Evolutionary conservation across 2,888 invertebrate species (phyloP).

Genomic region (Pyrrhia umbra): DNA sequence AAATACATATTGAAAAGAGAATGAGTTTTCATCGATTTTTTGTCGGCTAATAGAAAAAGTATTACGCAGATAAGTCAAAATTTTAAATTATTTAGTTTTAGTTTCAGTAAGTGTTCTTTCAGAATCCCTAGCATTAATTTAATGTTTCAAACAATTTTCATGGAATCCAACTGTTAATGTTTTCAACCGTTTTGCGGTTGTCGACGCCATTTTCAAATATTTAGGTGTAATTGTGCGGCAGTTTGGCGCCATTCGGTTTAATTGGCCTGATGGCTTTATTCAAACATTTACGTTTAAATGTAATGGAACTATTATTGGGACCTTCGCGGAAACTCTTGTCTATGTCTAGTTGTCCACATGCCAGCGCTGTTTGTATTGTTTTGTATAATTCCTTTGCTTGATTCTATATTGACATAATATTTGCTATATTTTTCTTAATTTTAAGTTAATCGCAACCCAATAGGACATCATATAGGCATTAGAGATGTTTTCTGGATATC

Average conservation of each 20-base stretch:
- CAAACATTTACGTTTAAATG: slow-evolving; percentile 22
- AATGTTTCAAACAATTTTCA: slow-evolving; percentile 31
- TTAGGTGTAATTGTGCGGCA: slow-evolving; percentile 44
- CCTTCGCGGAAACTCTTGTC: slow-evolving; percentile 25
- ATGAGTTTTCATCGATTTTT: neutral
- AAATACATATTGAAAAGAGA: neutral
- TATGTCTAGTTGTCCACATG: neutral
- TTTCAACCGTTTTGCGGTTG: slow-evolving; percentile 21
- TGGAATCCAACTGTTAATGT: slow-evolving; percentile 31
- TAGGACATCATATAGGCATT: too few species aligned
- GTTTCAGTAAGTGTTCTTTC: slow-evolving; percentile 1
- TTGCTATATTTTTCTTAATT: too few species aligned
- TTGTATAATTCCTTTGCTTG: neutral
- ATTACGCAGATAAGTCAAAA: too few species aligned
- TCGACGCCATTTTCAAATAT: slow-evolving; percentile 36
- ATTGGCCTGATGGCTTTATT: slow-evolving; percentile 61
- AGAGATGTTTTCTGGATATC: neutral
- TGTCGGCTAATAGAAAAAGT: too few species aligned
- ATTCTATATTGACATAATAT: neutral
- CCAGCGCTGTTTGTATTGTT: neutral
- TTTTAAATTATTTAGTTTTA: neutral
- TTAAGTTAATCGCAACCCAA: too few species aligned
- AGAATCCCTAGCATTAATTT: slow-evolving; percentile 1
- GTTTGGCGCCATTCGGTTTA: slow-evolving; percentile 41
- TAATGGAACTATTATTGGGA: slow-evolving; percentile 3